A percentile compares a stretch with the other conserved stretches of the same genome.
Evolutionary conservation across 2,888 invertebrate genomes (phyloP).

Genomic region (Acanthosepion esculentum): DNA sequence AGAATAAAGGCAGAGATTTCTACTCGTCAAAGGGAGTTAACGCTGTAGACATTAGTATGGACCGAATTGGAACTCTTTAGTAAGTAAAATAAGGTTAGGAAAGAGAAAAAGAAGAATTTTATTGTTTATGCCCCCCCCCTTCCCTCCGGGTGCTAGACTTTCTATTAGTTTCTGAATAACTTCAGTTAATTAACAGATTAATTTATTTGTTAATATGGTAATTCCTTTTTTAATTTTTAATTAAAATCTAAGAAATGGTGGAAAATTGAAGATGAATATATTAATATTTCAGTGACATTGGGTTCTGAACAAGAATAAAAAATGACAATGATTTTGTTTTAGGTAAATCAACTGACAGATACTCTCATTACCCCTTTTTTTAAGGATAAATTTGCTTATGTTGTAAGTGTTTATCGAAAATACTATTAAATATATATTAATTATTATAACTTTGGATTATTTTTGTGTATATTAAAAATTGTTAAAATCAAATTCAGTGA

Average conservation of each 20-base stretch:
- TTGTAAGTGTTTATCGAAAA: background rate
- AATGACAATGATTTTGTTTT: too few relatives aligned
- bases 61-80: background rate
- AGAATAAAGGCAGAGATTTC: background rate
- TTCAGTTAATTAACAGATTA: background rate
- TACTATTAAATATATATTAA: background rate
- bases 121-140: background rate
- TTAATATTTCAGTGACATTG: background rate
- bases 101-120: background rate
- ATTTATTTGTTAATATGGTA: background rate
- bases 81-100: background rate
- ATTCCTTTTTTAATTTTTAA: background rate
- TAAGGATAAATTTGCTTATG: background rate
- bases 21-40: background rate
- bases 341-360: too few relatives aligned
- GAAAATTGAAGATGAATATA: background rate
- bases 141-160: background rate
- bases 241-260: background rate
- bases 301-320: too few relatives aligned
- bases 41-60: background rate
- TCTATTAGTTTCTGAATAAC: background rate
- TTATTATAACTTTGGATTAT: background rate
- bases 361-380: background rate
- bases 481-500: too few relatives aligned
- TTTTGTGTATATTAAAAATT: background rate